phyloP scores from a whole-genome alignment of 1,140 invertebrate species.

The Odontomachus brunneus region DNA sequence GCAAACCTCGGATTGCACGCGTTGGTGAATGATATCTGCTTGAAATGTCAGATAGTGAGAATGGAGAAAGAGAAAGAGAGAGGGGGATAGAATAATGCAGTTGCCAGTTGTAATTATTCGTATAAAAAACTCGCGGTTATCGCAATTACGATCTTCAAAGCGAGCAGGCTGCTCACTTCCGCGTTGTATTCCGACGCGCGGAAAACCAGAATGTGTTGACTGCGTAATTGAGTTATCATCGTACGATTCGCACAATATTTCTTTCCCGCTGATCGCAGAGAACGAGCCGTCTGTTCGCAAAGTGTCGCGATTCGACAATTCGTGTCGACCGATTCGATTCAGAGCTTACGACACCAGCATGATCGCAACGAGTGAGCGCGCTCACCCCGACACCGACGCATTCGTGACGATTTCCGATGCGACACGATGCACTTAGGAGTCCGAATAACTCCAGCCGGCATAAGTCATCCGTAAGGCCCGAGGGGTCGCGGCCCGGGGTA shows the following conservation, averaged over 20 bases:
- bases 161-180: neutral
- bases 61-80: neutral
- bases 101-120: neutral
- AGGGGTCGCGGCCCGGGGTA: slow-evolving; percentile 70
- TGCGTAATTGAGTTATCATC: no score
- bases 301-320: neutral
- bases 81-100: neutral
- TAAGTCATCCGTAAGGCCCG: slow-evolving; percentile 80
- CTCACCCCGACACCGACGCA: slow-evolving; percentile 37
- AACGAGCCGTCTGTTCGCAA: neutral
- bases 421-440: slow-evolving; percentile 61
- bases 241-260: no score
- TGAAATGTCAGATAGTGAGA: neutral
- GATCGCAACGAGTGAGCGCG: no score
- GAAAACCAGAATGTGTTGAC: neutral
- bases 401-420: slow-evolving; percentile 55
- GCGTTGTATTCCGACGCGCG: neutral
- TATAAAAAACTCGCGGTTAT: neutral
- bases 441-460: slow-evolving; percentile 74
- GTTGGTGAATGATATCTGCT: neutral
- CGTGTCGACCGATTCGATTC: no score
- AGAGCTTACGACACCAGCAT: no score
- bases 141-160: neutral
- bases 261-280: neutral
- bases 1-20: neutral